These are phyloP conservation scores for Neoitamus cyanurus DNA, from an alignment of 2,888 invertebrate genomes.

Conservation along the genomic window DNA sequence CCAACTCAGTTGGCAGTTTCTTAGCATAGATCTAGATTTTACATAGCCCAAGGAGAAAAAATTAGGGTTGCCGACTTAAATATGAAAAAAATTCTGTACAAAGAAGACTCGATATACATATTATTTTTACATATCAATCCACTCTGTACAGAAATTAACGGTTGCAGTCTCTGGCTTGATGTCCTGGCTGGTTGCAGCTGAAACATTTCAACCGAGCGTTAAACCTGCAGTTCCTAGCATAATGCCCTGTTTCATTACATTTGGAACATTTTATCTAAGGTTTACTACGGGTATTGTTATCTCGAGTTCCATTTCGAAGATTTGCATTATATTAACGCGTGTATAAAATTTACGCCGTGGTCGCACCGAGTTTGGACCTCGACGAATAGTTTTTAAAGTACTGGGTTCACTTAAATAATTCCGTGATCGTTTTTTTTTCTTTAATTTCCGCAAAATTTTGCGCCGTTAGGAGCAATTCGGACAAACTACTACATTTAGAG, in stretches of 20 bases:
- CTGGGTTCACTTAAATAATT: not conserved
- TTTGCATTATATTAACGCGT: not conserved
- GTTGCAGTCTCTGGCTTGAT: not conserved
- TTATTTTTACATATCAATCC: no score
- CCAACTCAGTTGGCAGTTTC: no score
- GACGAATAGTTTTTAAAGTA: not conserved
- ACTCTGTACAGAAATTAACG: no score
- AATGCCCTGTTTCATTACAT: constrained; percentile 1
- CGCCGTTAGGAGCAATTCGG: not conserved
- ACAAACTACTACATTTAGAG: not conserved
- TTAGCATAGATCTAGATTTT: no score
- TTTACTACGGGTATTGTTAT: not conserved
- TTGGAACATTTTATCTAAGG: not conserved
- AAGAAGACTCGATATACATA: no score
- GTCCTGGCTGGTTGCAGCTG: not conserved
- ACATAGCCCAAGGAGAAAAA: no score
- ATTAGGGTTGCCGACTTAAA: no score
- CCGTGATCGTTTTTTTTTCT: not conserved
- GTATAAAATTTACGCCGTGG: not conserved
- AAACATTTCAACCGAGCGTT: not conserved
- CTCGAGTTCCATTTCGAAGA: not conserved
- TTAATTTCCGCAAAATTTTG: constrained; percentile 8
- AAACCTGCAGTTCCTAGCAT: not conserved
- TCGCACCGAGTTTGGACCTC: not conserved
- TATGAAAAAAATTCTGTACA: no score